Evolutionary conservation across 2,888 invertebrate genomes (phyloP).

Genomic region (Chymomyza amoena): DNA sequence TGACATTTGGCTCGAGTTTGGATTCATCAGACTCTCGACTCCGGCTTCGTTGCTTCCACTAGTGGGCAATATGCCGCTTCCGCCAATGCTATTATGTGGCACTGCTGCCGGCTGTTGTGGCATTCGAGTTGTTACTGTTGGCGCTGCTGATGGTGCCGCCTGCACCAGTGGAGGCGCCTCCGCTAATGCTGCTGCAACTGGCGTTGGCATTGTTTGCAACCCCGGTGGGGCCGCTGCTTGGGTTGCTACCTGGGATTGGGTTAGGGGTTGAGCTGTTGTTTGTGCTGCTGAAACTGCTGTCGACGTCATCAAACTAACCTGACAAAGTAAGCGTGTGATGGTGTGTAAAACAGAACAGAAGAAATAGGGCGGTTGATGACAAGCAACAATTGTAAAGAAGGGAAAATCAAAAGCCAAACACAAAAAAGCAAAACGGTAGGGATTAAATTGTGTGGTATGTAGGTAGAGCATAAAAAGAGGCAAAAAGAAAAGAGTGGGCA

Average conservation of each 20-base stretch:
- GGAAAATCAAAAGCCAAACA: not conserved
- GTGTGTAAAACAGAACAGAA: constrained; percentile 1
- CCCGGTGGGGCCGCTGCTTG: constrained; percentile 23
- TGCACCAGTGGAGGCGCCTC: constrained; percentile 17
- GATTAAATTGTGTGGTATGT: not conserved
- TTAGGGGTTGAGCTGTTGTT: constrained; percentile 43
- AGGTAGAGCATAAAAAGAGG: not conserved
- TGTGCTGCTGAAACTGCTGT: constrained; percentile 65
- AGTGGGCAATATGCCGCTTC: constrained; percentile 25
- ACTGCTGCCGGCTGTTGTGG: constrained; percentile 32
- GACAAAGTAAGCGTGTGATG: constrained; percentile 75
- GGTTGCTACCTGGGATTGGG: constrained; percentile 28
- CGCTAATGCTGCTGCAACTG: constrained; percentile 41
- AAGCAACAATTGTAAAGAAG: not conserved
- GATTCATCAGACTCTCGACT: constrained; percentile 26
- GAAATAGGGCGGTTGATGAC: not conserved
- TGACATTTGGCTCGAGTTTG: constrained; percentile 66
- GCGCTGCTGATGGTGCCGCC: constrained; percentile 17
- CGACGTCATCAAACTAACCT: constrained; percentile 78
- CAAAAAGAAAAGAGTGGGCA: constrained; percentile 16
- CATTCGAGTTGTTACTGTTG: constrained; percentile 15
- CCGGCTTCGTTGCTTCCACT: constrained; percentile 32
- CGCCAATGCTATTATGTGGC: constrained; percentile 42
- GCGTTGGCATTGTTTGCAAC: constrained; percentile 21
- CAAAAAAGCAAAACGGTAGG: not conserved